These are phyloP conservation scores for Ahaetulla prasina DNA, from an alignment of 2,113 vertebrate genomes.

Conservation along the genomic window DNA sequence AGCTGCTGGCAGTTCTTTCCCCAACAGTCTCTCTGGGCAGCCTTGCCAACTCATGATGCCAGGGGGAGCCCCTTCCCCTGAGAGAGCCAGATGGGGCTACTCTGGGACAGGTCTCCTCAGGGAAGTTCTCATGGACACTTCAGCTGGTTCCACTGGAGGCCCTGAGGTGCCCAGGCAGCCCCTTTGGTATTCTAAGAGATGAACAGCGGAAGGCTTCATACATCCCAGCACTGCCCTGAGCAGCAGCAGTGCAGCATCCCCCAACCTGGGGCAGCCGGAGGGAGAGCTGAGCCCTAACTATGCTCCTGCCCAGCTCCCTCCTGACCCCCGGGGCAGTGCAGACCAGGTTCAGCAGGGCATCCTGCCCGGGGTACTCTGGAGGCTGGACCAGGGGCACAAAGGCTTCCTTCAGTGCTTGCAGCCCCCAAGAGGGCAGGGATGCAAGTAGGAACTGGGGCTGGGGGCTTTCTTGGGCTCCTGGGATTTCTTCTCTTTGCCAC, in stretches of 20 bases:
- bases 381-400: background rate
- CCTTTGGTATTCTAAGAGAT: background rate
- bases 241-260: background rate
- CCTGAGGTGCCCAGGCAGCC: background rate
- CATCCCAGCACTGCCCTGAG: background rate
- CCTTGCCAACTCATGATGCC: background rate
- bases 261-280: too few relatives aligned
- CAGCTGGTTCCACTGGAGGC: background rate
- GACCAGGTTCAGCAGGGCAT: background rate
- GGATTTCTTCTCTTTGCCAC: background rate
- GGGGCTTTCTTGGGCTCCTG: background rate
- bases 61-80: background rate
- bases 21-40: background rate
- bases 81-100: background rate
- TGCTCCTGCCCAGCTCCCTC: background rate
- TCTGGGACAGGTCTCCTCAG: background rate
- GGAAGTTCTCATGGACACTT: accelerated
- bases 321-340: background rate
- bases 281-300: background rate
- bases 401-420: background rate
- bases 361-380: background rate
- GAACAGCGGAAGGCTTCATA: background rate
- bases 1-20: too few relatives aligned
- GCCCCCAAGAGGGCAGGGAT: background rate
- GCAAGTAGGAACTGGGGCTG: background rate